Percentiles rank a stretch among this genome's conserved stretches.
phyloP scores from a whole-genome alignment of 1,140 invertebrate species.

The Lineus longissimus region DNA sequence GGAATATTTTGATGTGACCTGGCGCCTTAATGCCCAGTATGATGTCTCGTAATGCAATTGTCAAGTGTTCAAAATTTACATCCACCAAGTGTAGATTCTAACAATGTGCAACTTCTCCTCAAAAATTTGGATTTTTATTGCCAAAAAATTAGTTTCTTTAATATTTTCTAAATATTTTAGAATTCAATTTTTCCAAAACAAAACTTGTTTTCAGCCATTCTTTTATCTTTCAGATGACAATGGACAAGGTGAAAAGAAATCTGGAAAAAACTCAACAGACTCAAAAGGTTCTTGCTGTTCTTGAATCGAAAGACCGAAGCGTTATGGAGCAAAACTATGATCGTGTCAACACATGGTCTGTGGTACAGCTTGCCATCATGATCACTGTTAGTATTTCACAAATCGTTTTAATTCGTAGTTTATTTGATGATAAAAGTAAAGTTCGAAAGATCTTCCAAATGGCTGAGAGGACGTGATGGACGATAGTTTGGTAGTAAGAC shows the following conservation, averaged over 20 bases:
- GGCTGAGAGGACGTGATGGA: background rate
- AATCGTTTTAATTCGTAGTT: constrained; percentile 63
- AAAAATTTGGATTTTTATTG: too few relatives aligned
- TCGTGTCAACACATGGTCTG: constrained; percentile 70
- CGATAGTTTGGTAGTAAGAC: too few relatives aligned
- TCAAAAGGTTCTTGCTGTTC: constrained; percentile 69
- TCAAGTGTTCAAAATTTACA: too few relatives aligned
- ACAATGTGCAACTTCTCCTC: too few relatives aligned
- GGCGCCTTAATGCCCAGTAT: too few relatives aligned
- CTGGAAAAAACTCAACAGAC: constrained; percentile 64
- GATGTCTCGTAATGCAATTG: too few relatives aligned
- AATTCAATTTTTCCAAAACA: too few relatives aligned
- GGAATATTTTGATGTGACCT: too few relatives aligned
- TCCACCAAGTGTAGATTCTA: too few relatives aligned
- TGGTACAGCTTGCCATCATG: constrained; percentile 69
- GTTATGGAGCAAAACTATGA: constrained; percentile 72
- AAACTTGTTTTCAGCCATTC: constrained; percentile 8
- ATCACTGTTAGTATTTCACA: constrained; percentile 66
- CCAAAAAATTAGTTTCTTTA: too few relatives aligned
- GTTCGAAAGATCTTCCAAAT: constrained; percentile 18
- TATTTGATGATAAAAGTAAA: constrained; percentile 65
- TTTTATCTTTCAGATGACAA: constrained; percentile 53
- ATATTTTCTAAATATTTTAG: too few relatives aligned
- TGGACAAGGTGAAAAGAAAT: constrained; percentile 61
- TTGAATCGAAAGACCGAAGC: constrained; percentile 74